Evolutionary conservation across 2,797 vertebrate species (phyloP).

Genomic region (Borostomias antarcticus): DNA sequence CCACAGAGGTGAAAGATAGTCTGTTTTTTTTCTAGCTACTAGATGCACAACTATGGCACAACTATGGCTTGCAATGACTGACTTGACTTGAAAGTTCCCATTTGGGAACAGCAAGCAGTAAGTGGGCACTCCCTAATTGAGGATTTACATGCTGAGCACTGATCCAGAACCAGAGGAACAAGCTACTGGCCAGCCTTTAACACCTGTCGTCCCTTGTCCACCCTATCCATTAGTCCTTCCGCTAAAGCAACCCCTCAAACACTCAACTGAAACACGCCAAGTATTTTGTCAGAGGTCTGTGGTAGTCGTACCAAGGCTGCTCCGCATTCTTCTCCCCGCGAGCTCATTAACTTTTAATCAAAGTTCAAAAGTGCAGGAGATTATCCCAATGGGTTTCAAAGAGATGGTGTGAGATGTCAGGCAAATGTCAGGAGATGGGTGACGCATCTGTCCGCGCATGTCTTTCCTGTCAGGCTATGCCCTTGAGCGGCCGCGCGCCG

Average conservation of each 20-base stretch:
- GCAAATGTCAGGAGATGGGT: conserved; percentile 36
- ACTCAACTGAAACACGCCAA: conserved; percentile 30
- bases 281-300: conserved; percentile 34
- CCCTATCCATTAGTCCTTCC: neutral
- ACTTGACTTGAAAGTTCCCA: neutral
- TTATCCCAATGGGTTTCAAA: conserved; percentile 51
- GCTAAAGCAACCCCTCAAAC: conserved; percentile 9
- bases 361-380: conserved; percentile 54
- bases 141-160: conserved; percentile 6
- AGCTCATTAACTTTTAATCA: conserved; percentile 63
- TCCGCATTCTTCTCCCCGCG: conserved; percentile 34
- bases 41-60: no score
- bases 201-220: neutral
- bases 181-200: neutral
- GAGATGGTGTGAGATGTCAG: conserved; percentile 31
- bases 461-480: conserved; percentile 40
- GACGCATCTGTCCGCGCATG: conserved; percentile 45
- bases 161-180: conserved; percentile 9
- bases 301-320: conserved; percentile 39
- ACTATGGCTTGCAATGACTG: neutral
- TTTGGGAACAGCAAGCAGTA: neutral
- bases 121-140: conserved; percentile 4
- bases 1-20: no score
- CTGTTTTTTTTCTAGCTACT: no score
- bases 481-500: conserved; percentile 45